Evolutionary conservation across 2,797 vertebrate genomes (phyloP).

Genomic region (Phalanger gymnotis): DNA sequence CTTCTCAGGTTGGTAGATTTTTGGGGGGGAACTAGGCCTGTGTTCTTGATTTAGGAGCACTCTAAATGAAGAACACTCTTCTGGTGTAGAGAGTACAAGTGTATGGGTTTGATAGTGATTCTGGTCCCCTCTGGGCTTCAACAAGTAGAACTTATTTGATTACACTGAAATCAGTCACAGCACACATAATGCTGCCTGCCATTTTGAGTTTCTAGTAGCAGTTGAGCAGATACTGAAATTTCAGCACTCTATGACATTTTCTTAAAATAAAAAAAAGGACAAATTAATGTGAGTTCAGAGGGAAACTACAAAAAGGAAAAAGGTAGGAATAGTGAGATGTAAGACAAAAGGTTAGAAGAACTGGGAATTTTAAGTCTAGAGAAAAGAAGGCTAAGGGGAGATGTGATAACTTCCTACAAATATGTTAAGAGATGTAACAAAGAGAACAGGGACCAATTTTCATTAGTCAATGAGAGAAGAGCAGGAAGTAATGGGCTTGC

Average conservation of each 20-base stretch:
- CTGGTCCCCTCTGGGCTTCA: background rate
- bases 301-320: conserved; percentile 11
- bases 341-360: conserved; percentile 21
- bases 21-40: background rate
- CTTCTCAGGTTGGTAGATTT: background rate
- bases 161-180: background rate
- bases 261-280: background rate
- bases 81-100: background rate
- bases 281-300: conserved; percentile 39
- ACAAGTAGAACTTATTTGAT: background rate
- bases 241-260: conserved; percentile 40
- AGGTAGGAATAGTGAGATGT: background rate
- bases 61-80: background rate
- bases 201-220: conserved; percentile 18
- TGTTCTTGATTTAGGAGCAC: background rate
- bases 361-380: conserved; percentile 24
- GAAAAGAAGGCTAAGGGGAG: conserved; percentile 16
- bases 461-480: conserved; percentile 28
- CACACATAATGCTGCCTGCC: background rate
- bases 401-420: conserved; percentile 25
- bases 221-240: conserved; percentile 40
- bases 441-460: conserved; percentile 41
- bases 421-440: conserved; percentile 30
- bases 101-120: background rate
- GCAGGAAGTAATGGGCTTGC: conserved; percentile 37